phyloP scores from a whole-genome alignment of 2,888 invertebrate genomes.

The Mythimna ferrago region DNA sequence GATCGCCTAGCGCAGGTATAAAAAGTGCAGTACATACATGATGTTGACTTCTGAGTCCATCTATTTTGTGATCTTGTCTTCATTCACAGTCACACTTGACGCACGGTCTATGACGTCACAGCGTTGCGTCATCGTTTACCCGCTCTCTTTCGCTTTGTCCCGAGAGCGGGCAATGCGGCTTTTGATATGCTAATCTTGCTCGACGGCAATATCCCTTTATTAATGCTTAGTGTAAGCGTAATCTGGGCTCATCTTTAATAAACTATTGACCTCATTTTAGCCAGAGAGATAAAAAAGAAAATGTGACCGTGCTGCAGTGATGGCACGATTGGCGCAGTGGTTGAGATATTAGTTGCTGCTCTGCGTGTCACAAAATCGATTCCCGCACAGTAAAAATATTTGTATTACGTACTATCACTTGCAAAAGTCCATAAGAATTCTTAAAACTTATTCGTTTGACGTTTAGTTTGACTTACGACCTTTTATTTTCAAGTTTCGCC shows the following conservation, averaged over 20 bases:
- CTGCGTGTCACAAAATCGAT: no score
- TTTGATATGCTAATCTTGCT: conserved; percentile 62
- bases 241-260: background rate
- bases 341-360: no score
- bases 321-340: no score
- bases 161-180: conserved; percentile 38
- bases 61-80: background rate
- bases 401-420: no score
- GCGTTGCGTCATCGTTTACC: conserved; percentile 39
- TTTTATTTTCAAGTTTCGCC: no score
- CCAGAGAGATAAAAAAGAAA: background rate
- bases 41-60: no score
- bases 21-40: no score
- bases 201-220: conserved; percentile 13
- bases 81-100: conserved; percentile 14
- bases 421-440: no score
- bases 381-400: no score
- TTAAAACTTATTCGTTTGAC: no score
- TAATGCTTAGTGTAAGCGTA: conserved; percentile 5
- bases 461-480: no score
- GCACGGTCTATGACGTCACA: conserved; percentile 30
- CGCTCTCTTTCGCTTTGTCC: conserved; percentile 32
- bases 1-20: no score
- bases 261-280: background rate
- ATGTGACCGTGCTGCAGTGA: background rate